Percentiles rank a stretch among this genome's conserved stretches.
These are phyloP conservation scores for Sparidentex hasta DNA, from an alignment of 2,797 vertebrate species.

Conservation along the genomic window DNA sequence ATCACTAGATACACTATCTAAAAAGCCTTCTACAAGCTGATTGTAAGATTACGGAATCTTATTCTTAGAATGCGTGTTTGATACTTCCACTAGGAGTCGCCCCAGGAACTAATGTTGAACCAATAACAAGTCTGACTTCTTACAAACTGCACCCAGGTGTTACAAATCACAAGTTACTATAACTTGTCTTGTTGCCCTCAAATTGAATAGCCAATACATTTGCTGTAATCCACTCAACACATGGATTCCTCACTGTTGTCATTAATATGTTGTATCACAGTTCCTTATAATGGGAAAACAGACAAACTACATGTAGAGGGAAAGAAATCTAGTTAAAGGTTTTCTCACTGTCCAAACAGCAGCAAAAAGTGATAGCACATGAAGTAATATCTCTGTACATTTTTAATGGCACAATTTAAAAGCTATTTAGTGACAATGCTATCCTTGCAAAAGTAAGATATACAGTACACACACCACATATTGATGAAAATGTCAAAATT, in stretches of 20 bases:
- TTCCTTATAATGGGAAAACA: not conserved
- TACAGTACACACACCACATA: conserved; percentile 25
- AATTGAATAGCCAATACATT: not conserved
- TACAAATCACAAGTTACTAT: conserved; percentile 3
- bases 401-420: conserved; percentile 61
- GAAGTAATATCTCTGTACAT: conserved; percentile 33
- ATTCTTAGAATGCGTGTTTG: not conserved
- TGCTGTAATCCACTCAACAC: not conserved
- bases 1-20: too few species aligned
- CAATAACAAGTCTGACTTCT: not conserved
- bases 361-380: conserved; percentile 8
- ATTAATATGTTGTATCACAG: not conserved
- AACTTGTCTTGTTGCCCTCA: not conserved
- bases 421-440: conserved; percentile 27
- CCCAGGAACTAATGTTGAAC: not conserved
- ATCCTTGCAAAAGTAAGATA: conserved; percentile 39
- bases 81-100: not conserved
- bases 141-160: not conserved
- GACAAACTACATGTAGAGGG: not conserved
- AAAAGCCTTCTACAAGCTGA: not conserved
- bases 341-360: not conserved
- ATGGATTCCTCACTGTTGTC: not conserved
- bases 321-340: not conserved
- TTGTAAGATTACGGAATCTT: not conserved
- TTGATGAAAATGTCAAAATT: conserved; percentile 30